Conservation (phyloP, 2,888 invertebrate species). For the Caenorhabditis uteleia region DNA sequence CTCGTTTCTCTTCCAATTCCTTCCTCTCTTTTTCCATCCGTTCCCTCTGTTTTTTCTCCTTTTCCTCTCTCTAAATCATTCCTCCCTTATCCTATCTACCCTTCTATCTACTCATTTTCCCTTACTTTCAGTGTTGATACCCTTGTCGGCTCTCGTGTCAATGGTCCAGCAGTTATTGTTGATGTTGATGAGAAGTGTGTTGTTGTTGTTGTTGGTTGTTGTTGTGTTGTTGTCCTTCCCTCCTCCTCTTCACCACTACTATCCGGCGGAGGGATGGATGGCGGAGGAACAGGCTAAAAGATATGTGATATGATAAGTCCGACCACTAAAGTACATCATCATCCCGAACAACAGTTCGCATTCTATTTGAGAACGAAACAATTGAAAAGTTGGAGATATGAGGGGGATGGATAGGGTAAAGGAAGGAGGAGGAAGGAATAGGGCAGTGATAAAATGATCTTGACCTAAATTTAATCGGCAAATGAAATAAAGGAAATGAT, state of each 20-base stretch:
- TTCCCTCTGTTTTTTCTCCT: constrained; percentile 24
- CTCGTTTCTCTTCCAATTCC: constrained; percentile 31
- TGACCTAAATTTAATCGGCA: constrained; percentile 43
- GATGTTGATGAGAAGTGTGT: constrained; percentile 24
- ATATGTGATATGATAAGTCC: no score
- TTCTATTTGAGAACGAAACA: neutral
- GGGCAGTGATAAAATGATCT: constrained; percentile 47
- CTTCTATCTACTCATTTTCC: neutral
- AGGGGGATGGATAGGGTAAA: neutral
- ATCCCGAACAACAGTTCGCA: no score
- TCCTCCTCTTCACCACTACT: constrained; percentile 32
- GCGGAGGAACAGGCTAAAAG: constrained; percentile 38
- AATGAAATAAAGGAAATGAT: no score
- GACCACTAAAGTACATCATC: no score
- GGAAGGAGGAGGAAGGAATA: constrained; percentile 6
- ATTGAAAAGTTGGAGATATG: neutral
- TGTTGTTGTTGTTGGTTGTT: neutral
- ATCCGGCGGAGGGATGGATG: constrained; percentile 38
- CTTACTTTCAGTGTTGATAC: constrained; percentile 36
- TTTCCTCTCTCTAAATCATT: constrained; percentile 31
- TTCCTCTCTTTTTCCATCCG: constrained; percentile 34
- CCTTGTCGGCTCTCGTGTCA: constrained; percentile 21
- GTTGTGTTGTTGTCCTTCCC: neutral
- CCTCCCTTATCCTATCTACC: neutral
- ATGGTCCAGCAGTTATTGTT: constrained; percentile 18